Base-by-base conservation (phyloP, 1,140 invertebrate genomes). In the Zaprionus gabonicus region DNA sequence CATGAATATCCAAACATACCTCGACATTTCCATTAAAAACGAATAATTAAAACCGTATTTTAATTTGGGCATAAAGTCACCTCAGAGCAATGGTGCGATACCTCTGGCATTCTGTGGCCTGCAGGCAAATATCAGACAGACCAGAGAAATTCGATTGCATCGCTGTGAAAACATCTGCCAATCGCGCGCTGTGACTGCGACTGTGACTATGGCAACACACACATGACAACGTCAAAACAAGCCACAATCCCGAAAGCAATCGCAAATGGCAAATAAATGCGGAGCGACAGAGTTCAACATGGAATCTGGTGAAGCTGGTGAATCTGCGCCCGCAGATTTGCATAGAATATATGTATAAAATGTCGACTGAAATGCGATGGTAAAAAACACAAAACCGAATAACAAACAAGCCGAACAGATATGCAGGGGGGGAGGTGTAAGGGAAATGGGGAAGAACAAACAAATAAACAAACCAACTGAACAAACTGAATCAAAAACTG, bases 291-390 rank as follows among this genome's bases (percentile, higher is more conserved):
- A 63, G 53, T 71, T 67, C 62, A 74, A 20, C 70, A 78, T 46
- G 41, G 41, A 46, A 46, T 17, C 41, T 46, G n/a, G 41, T 46
- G 6, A 46, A 46, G n/a, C 41, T 46, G 41, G n/a, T 88, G 77
- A 78, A 88, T 81, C 79, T 84, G 78, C 71, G 63, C 64, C 75
- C 66, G 63, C 75, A 81, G 81, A 82, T 84, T 87, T 88, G 57
- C 67, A 75, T 71, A 71, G 31, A 44, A 71, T 51, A 55, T 36
- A 38, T 46, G 57, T 25, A 34, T 34, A 34, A 44, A 44, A 41
- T 56, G 38, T 27, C 51, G 17, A 65, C 25, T 25, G 10, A 62
- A 66, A 60, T 49, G 53, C 56, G 66, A 41, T 55, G 53, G 64
- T 63, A 74, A 41, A 63, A 69, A 74, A 74, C 71, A 78, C 62